Evolutionary conservation across 2,888 invertebrate genomes (phyloP), one percentile per base, ranked within the genome.

Genomic region (Cantharis rufa): DNA sequence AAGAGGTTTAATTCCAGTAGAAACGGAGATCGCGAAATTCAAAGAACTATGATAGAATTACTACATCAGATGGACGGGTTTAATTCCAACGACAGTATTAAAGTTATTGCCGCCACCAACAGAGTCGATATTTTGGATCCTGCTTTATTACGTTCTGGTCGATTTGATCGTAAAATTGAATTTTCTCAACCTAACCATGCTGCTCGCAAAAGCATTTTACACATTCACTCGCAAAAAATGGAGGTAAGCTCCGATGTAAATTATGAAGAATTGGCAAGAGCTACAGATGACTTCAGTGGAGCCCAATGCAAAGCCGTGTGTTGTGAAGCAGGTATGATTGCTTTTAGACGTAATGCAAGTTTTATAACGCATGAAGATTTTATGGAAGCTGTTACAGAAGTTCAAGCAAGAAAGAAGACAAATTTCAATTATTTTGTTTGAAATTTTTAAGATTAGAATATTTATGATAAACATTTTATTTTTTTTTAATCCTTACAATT

Each of bases 301-400:
- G 99, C 99, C 3, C 99, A 99, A 88, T 98, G 99, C 89, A 99
- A 99, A 89, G 99, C 99, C 0, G 99, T 99, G 61, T 99, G 99
- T 87, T 98, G 99, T 13, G 99, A 99, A 90, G 88, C 88, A 48
- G 99, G 99, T 87, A 99, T 99, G 99, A 99, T 99, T 86, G 99
- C 99, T 1, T 90, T 99, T 70, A 92, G 99, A 74, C 92, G 99
- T 78, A 97, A 96, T 81, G 99, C 99, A 32, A 93, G 94, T 24
- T 94, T 96, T 72, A 96, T 99, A 73, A 97, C 95, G 0, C 99
- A 99, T 86, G 99, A 99, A 89, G 99, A 99, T 89, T 98, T 99
- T 86, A 99, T 99, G 98, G 99, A 99, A 89, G 99, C 99, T 81
- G 99, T 99, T 82, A 92, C 99, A 88, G 99, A 99, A 89, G 99